Evolutionary conservation across 2,797 vertebrate species (phyloP), one percentile per base, ranked within the genome.

Genomic region (Botia almorhae): DNA sequence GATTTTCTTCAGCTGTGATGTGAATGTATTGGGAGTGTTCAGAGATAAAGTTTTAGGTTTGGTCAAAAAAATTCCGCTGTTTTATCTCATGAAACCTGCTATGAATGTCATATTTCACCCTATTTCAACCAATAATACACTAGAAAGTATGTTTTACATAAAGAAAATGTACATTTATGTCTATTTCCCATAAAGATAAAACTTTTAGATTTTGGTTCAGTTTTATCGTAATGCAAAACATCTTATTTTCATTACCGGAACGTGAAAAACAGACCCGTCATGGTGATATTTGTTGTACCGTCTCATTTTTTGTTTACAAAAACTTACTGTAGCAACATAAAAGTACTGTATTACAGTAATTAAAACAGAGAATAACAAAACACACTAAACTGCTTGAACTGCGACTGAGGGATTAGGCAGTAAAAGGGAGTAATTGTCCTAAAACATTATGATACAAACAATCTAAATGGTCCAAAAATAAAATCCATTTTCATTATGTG

Each of bases 1-100:
- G 23, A 78, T 69, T 72, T 46, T 63, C 71, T 64, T 82, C 74
- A 71, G 48, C 69, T 65, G 26, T 73, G 46, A 43, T 48, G 75
- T 36, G 50, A 72, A 68, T 77, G 71, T 10, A 61, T 67, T 48
- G 56, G 56, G 10, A 72, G 61, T 36, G 61, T 36, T 64, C n/a
- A 48, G 13, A 29, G 55, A 69, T 1, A 17, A 55, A 74, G 19
- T 64, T 19, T 68, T 26, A 29, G 33, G 61, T 70, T 23, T 75
- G 60, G 23, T n/a, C 14, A 51, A 2, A 29, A 26, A 12, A 43
- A 61, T 74, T 55, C 50, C 33, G n/a, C n/a, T 64, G 26, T 61
- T 48, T 26, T 33, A 23, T 43, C 29, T 29, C 19, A 23, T 36
- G n/a, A 39, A 72, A 16, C n/a, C 3, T n/a, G 29, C n/a, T 10